Percentiles rank a stretch among this genome's conserved stretches.
phyloP scores from a whole-genome alignment of 2,797 vertebrate species.

The Sebastes dallii region DNA sequence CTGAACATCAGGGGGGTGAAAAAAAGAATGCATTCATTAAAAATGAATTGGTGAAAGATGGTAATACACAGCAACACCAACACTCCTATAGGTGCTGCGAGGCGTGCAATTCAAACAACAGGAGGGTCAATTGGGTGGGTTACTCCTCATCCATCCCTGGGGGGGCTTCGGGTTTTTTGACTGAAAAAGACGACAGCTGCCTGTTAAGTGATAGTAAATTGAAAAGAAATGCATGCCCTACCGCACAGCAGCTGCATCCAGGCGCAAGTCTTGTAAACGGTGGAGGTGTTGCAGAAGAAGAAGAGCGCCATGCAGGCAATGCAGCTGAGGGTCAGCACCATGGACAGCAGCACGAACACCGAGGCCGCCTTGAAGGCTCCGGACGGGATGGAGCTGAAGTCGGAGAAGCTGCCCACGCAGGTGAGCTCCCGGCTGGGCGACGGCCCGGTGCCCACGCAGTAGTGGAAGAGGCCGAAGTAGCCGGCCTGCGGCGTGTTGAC shows the following conservation, averaged over 20 bases:
- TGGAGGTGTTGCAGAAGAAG: slow-evolving; percentile 99
- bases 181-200: not conserved
- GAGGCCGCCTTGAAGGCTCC: slow-evolving; percentile 94
- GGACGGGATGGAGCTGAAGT: slow-evolving; percentile 95
- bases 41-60: not conserved
- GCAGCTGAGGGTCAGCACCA: slow-evolving; percentile 96
- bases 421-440: slow-evolving; percentile 89
- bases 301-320: slow-evolving; percentile 96
- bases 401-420: slow-evolving; percentile 94
- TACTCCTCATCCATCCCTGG: too few species aligned
- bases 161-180: not conserved
- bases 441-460: slow-evolving; percentile 91
- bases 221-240: slow-evolving; percentile 61
- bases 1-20: not conserved
- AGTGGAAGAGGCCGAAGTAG: slow-evolving; percentile 97
- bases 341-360: slow-evolving; percentile 97
- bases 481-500: slow-evolving; percentile 93
- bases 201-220: not conserved
- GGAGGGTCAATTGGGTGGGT: not conserved
- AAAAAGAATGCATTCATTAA: not conserved
- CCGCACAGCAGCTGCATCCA: slow-evolving; percentile 99
- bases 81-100: not conserved
- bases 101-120: not conserved
- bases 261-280: slow-evolving; percentile 98
- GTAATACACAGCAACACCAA: not conserved